Percentiles rank a stretch among this genome's conserved stretches.
Conservation (phyloP, 2,888 invertebrate genomes). For the Rhagonycha fulva region DNA sequence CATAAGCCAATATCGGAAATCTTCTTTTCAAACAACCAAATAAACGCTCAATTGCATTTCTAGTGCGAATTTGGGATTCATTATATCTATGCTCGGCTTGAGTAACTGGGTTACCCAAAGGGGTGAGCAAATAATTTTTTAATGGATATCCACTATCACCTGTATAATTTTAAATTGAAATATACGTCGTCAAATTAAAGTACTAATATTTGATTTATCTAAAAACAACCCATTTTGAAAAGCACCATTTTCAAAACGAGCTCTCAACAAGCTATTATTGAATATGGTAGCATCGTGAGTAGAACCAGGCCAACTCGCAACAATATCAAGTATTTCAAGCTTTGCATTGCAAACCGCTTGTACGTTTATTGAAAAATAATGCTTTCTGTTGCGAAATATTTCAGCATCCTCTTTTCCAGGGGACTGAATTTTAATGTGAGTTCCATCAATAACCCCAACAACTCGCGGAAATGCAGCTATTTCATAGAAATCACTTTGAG, state of each 20-base stretch:
- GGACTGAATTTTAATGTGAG: conserved; percentile 36
- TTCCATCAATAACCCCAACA: conserved; percentile 39
- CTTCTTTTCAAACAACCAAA: neutral
- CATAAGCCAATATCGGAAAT: neutral
- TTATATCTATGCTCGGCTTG: neutral
- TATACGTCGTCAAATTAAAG: neutral
- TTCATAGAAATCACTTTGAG: conserved; percentile 30
- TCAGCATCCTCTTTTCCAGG: conserved; percentile 35
- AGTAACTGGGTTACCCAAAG: neutral
- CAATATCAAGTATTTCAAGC: conserved; percentile 4
- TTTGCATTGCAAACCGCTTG: neutral
- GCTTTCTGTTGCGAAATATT: no score
- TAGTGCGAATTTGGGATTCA: neutral
- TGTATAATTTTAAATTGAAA: no score
- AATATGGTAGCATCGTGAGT: conserved; percentile 4
- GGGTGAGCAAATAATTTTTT: neutral
- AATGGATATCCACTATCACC: neutral
- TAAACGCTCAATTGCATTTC: no score
- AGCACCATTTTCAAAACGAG: no score
- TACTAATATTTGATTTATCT: no score
- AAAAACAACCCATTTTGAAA: no score
- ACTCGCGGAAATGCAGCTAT: conserved; percentile 36
- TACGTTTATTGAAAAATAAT: conserved; percentile 29
- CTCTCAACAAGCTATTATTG: no score
- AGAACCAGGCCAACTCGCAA: conserved; percentile 7